Base-by-base conservation (phyloP, 2,113 vertebrate species). In the Microcebus ravelobensis region DNA sequence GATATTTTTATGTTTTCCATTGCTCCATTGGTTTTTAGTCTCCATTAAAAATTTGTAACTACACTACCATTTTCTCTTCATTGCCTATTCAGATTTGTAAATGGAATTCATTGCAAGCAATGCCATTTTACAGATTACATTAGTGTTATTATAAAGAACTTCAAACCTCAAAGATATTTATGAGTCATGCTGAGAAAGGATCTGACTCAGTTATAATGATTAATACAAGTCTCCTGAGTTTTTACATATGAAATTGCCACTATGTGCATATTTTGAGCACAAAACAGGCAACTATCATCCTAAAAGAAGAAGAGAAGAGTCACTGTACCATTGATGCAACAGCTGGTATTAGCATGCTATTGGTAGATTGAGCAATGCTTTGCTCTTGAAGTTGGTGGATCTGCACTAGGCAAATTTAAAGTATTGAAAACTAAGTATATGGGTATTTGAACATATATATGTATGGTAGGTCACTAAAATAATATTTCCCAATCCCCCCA, bases 61-160 rank as follows among this genome's bases (percentile, higher is more conserved):
- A 88, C 65, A 95, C 96, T 89, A 83, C 83, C 67, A 79, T 80
- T 98, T 98, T 98, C 80, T 93, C 97, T 97, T 97, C 84, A 91
- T 96, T 98, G 97, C 97, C 96, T 98, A 97, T 98, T 98, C 97
- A 96, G 91, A 98, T 98, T 98, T 98, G 97, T 96, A 98, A 98
- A 98, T 98, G 91, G 97, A 98, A 98, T 98, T 98, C 98, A 98
- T 98, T 97, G 97, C 97, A 97, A 0, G 34, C 96, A 96, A 96
- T 98, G 96, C 97, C 97, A 98, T 98, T 98, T 98, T 98, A 98
- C 97, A 98, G 98, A 98, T 98, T 98, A 98, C 98, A 98, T 98
- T 98, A 98, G 98, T 98, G 97, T 98, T 98, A 98, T 98, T 98
- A 98, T 98, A 98, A 99, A 98, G 96, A 98, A 97, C 96, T 98